These are phyloP conservation scores for Panurus biarmicus DNA, from an alignment of 2,113 vertebrate species.

Conservation along the genomic window DNA sequence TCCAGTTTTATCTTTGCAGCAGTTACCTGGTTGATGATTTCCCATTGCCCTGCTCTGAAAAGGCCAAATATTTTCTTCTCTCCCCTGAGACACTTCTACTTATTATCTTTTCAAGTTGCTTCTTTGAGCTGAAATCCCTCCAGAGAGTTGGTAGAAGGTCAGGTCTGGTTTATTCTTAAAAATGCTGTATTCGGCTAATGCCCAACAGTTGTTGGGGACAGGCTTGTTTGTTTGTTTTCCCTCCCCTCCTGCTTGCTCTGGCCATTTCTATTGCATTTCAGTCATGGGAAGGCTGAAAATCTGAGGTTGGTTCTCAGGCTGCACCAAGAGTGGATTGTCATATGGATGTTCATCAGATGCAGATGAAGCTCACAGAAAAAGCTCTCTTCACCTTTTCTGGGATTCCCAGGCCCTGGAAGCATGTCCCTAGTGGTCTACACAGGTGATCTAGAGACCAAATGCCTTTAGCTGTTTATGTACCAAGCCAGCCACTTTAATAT, in stretches of 20 bases:
- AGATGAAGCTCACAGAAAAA: background rate
- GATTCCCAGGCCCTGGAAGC: background rate
- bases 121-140: background rate
- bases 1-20: background rate
- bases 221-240: no score
- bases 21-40: background rate
- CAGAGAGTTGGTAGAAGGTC: background rate
- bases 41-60: background rate
- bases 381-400: background rate
- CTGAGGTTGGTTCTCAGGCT: background rate
- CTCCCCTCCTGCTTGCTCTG: background rate
- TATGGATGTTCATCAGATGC: background rate
- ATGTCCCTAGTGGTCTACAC: background rate
- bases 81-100: background rate
- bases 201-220: background rate
- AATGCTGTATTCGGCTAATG: background rate
- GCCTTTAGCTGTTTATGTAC: background rate
- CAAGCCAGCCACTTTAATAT: background rate
- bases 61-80: background rate
- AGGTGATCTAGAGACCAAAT: background rate
- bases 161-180: background rate
- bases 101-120: background rate
- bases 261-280: background rate
- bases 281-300: background rate
- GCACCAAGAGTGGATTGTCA: background rate